Evolutionary conservation across 2,888 invertebrate genomes (phyloP).

Genomic region (Xiphydria camelus): DNA sequence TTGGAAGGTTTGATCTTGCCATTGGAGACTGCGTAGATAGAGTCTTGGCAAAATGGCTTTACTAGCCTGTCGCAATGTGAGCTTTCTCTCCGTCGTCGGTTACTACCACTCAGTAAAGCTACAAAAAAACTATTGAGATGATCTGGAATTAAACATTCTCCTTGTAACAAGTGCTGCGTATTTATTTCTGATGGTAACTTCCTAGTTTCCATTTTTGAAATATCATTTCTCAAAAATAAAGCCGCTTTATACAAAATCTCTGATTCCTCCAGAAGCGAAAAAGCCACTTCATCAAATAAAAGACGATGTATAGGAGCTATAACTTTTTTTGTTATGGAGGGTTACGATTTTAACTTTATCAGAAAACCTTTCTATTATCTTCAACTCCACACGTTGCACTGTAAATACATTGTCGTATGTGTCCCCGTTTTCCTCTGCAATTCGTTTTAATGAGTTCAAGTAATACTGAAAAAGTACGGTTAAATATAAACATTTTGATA

Average conservation of each 20-base stretch:
- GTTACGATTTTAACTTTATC: constrained; percentile 8
- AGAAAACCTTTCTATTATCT: too few species aligned
- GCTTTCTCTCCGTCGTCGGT: constrained; percentile 2
- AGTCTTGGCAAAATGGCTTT: constrained; percentile 23
- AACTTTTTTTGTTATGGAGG: constrained; percentile 17
- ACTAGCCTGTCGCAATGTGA: constrained; percentile 3
- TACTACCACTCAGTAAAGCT: constrained; percentile 9
- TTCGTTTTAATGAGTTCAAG: constrained; percentile 7
- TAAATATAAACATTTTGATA: constrained; percentile 12
- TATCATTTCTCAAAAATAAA: constrained; percentile 1
- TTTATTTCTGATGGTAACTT: constrained; percentile 6
- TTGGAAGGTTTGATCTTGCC: constrained; percentile 35
- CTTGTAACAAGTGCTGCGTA: constrained; percentile 8
- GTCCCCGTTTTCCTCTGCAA: too few species aligned
- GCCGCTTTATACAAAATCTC: constrained; percentile 9
- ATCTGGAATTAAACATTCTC: constrained; percentile 19
- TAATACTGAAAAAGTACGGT: too few species aligned
- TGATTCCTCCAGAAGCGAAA: constrained; percentile 6
- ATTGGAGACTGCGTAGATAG: constrained; percentile 26
- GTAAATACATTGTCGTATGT: too few species aligned
- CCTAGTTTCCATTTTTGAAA: constrained; percentile 9
- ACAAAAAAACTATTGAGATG: constrained; percentile 12
- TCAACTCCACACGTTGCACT: too few species aligned
- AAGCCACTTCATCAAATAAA: constrained; percentile 14
- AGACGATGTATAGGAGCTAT: constrained; percentile 17